phyloP scores from a whole-genome alignment of 2,888 invertebrate genomes.

The Neoitamus cyanurus region DNA sequence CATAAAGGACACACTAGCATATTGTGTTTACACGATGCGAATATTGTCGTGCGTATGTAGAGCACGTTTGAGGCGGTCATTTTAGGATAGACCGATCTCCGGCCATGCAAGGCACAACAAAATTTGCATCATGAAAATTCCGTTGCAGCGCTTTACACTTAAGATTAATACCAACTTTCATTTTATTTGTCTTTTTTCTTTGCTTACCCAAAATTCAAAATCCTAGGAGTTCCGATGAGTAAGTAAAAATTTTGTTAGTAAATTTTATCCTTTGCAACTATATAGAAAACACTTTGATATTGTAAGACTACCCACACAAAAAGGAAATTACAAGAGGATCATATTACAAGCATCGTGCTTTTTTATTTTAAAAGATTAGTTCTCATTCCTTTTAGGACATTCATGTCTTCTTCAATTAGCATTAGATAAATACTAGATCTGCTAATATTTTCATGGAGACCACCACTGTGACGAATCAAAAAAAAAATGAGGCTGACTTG shows the following conservation, averaged over 20 bases:
- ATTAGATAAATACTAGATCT: too few relatives aligned
- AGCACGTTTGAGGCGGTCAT: background rate
- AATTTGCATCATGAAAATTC: background rate
- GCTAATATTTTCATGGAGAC: too few relatives aligned
- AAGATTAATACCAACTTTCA: background rate
- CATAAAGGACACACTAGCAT: background rate
- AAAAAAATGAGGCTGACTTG: too few relatives aligned
- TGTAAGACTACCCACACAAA: background rate
- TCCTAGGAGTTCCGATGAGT: background rate
- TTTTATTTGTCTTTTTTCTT: background rate
- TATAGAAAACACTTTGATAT: background rate
- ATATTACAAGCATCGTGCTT: background rate
- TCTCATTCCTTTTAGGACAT: too few relatives aligned
- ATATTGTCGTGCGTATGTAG: background rate
- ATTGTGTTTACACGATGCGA: background rate
- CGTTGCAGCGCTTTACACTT: background rate
- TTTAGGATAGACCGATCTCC: background rate
- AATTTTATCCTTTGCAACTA: background rate
- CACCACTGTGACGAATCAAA: too few relatives aligned
- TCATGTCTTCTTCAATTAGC: too few relatives aligned
- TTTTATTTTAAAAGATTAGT: too few relatives aligned
- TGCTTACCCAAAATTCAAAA: constrained; percentile 12
- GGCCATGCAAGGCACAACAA: background rate
- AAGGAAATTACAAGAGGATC: background rate
- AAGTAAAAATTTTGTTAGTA: background rate